A percentile compares a stretch with the other conserved stretches of the same genome.
Evolutionary conservation across 2,113 vertebrate species (phyloP).

Genomic region (Heterotilapia buettikoferi): DNA sequence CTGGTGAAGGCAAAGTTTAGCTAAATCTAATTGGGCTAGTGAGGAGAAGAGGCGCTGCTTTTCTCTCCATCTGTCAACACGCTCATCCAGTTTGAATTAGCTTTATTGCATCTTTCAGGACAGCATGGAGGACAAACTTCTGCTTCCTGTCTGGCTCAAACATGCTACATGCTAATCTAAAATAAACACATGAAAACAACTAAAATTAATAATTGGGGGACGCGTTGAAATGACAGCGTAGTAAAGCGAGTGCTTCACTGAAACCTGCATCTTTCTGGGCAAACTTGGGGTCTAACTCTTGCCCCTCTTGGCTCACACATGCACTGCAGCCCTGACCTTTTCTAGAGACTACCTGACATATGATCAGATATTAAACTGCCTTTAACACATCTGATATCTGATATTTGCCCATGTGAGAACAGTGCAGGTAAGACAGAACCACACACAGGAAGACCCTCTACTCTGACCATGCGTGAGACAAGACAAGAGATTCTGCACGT

Average conservation of each 20-base stretch:
- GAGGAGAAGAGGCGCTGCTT: background rate
- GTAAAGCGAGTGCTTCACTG: background rate
- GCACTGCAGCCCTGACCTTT: background rate
- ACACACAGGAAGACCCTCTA: background rate
- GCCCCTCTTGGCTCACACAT: background rate
- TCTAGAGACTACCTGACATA: background rate
- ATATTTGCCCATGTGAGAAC: background rate
- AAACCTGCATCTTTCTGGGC: rapidly evolving
- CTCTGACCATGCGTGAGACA: background rate
- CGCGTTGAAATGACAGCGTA: background rate
- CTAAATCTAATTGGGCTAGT: rapidly evolving
- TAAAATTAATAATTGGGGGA: background rate
- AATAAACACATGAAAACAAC: rapidly evolving
- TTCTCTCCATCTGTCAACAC: background rate
- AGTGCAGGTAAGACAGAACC: background rate
- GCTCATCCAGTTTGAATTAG: background rate
- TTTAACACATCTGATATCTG: background rate
- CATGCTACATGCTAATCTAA: background rate
- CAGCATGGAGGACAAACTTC: background rate
- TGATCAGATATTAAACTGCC: background rate
- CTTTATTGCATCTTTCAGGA: background rate
- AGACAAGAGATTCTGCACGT: background rate
- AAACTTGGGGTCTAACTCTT: rapidly evolving
- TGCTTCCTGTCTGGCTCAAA: background rate
- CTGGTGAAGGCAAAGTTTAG: background rate